Percentiles rank a stretch among this genome's conserved stretches.
Evolutionary conservation across 2,888 invertebrate species (phyloP).

Genomic region (Cephus runcator): DNA sequence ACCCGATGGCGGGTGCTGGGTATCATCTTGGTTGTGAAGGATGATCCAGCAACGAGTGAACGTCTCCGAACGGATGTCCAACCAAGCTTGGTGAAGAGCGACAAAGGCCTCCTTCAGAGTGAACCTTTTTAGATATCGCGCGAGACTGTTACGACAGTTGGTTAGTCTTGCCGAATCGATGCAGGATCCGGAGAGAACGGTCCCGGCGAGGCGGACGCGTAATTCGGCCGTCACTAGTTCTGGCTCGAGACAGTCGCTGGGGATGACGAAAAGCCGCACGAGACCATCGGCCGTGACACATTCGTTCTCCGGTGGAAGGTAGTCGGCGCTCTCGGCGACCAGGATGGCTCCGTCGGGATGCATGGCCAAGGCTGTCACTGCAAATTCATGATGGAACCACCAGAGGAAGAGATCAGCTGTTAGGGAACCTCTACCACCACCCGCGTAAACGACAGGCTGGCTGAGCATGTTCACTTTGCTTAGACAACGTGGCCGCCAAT

Average conservation of each 20-base stretch:
- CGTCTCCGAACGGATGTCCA: constrained; percentile 62
- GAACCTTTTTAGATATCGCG: constrained; percentile 48
- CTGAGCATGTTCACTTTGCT: constrained; percentile 66
- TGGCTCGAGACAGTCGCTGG: constrained; percentile 45
- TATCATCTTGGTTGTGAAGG: constrained; percentile 19
- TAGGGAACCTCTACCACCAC: constrained; percentile 64
- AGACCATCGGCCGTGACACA: constrained; percentile 61
- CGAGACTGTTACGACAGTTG: constrained; percentile 17
- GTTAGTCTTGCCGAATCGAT: not conserved
- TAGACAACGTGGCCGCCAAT: constrained; percentile 65
- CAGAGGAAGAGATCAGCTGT: constrained; percentile 66
- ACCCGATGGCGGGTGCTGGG: constrained; percentile 16
- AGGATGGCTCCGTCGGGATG: constrained; percentile 63
- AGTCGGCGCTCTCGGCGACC: constrained; percentile 60
- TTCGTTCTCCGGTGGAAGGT: constrained; percentile 57
- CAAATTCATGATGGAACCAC: constrained; percentile 68
- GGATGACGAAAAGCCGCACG: constrained; percentile 54
- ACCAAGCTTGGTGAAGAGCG: constrained; percentile 65
- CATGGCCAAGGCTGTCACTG: constrained; percentile 64
- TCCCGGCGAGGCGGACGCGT: constrained; percentile 58
- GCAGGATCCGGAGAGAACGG: constrained; percentile 34
- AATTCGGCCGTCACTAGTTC: constrained; percentile 60
- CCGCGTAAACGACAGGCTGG: constrained; percentile 67
- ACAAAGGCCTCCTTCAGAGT: constrained; percentile 66
- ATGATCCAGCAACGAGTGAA: constrained; percentile 61